Evolutionary conservation across 2,888 invertebrate genomes (phyloP), one percentile per base, ranked within the genome.

Genomic region (Heteropelma amictum): DNA sequence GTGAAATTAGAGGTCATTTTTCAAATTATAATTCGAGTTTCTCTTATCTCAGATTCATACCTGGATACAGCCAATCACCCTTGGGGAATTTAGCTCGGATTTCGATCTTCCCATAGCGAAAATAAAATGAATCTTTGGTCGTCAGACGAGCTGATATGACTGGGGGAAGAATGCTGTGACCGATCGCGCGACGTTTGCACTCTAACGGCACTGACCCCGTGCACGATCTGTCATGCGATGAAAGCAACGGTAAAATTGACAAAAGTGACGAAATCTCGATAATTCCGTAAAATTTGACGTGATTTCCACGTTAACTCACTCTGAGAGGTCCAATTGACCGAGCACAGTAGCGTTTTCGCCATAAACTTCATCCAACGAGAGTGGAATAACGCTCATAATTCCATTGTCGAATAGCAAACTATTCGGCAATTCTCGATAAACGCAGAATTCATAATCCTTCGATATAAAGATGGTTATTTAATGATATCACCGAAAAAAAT

Each of bases 21-120:
- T n/a, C n/a, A n/a, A n/a, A n/a, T n/a, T n/a, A n/a, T n/a, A 45
- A 45, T 12, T 26, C 19, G 12, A 5, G 23, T n/a, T 47, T 33
- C 21, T 7, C 21, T 1, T 17, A 17, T 38, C 5, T 19, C 6
- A 40, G n/a, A 19, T 4, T 3, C 28, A 6, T 84, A 92, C 92
- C 90, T 82, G 92, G 91, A 86, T 90, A 90, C 17, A 92, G 84
- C 92, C 92, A 92, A 81, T 92, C 91, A 26, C 92, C 92, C 40
- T 84, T 77, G 0, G 92, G 91, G 60, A 92, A 86, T 83, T 91
- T 91, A 0, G 91, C 92, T 60, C 86, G 88, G 23, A 92, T 87
- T 80, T 91, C 90, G 14, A 92, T 86, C 79, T 86, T 89, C 45
- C 91, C 92, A 77, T 91, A 92, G 56, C 86, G 86, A 75, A 92